Conservation (phyloP, 2,888 invertebrate genomes). For the Megastigmus dorsalis region DNA sequence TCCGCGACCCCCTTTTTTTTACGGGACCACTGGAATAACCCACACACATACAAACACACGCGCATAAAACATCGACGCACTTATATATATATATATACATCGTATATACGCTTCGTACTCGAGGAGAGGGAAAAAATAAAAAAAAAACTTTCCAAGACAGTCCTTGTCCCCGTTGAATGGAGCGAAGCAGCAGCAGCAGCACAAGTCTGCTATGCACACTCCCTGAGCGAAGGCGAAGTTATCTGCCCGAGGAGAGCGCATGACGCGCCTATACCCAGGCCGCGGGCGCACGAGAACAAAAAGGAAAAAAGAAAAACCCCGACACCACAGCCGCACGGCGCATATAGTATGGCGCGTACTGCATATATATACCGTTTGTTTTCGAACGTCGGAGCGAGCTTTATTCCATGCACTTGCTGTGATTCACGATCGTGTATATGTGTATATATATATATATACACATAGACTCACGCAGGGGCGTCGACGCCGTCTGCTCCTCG, state of each 20-base stretch:
- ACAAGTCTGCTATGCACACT: background rate
- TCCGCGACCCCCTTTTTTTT: slow-evolving; percentile 7
- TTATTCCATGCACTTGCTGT: background rate
- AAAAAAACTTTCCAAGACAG: slow-evolving; percentile 12
- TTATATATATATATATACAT: too few species aligned
- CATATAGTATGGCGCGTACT: too few species aligned
- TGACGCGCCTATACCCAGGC: too few species aligned
- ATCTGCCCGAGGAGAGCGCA: too few species aligned
- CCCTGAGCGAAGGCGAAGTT: too few species aligned
- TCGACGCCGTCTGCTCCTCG: background rate
- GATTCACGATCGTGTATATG: background rate
- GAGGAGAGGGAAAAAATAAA: too few species aligned
- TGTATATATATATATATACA: too few species aligned
- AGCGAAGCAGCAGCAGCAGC: background rate
- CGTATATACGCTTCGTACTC: too few species aligned
- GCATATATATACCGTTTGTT: background rate
- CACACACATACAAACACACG: too few species aligned
- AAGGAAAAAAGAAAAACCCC: background rate
- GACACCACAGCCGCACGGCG: background rate
- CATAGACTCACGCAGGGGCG: background rate
- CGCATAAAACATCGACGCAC: too few species aligned
- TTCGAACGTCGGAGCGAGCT: background rate
- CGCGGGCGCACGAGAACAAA: too few species aligned
- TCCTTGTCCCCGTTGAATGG: slow-evolving; percentile 8
- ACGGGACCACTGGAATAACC: too few species aligned